Evolutionary conservation across 2,797 vertebrate genomes (phyloP).

Genomic region (Naso thynnoides): DNA sequence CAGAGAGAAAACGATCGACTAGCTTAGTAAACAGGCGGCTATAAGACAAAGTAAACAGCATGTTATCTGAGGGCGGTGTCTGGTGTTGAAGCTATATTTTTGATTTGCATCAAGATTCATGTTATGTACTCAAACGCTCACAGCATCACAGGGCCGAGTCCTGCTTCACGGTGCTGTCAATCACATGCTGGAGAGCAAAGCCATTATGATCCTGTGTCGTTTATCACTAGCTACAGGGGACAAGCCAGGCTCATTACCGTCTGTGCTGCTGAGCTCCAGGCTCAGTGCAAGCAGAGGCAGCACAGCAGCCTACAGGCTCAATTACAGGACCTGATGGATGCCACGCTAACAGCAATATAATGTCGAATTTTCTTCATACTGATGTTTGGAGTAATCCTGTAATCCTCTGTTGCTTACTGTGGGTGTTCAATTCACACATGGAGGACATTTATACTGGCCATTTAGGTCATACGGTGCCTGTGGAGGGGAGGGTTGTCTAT

Average conservation of each 20-base stretch:
- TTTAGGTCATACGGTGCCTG: not conserved
- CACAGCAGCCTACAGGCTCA: constrained; percentile 43
- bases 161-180: constrained; percentile 46
- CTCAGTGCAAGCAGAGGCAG: constrained; percentile 32
- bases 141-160: not conserved
- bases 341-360: constrained; percentile 7
- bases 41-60: not conserved
- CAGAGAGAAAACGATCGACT: not conserved
- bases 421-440: not conserved
- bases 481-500: not conserved
- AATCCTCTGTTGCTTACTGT: constrained; percentile 1
- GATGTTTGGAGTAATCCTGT: constrained; percentile 8
- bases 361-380: constrained; percentile 9
- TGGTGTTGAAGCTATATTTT: not conserved
- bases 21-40: not conserved
- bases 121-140: not conserved
- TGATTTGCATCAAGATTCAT: constrained; percentile 3
- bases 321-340: constrained; percentile 50
- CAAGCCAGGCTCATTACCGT: constrained; percentile 63
- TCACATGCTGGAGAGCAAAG: constrained; percentile 50
- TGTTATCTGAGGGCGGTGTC: not conserved
- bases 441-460: not conserved
- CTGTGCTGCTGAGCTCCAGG: constrained; percentile 45
- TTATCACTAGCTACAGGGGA: constrained; percentile 57
- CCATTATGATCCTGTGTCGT: constrained; percentile 50